Evolutionary conservation across 2,888 invertebrate species (phyloP), one percentile per base, ranked within the genome.

Genomic region (Melitaea athalia): DNA sequence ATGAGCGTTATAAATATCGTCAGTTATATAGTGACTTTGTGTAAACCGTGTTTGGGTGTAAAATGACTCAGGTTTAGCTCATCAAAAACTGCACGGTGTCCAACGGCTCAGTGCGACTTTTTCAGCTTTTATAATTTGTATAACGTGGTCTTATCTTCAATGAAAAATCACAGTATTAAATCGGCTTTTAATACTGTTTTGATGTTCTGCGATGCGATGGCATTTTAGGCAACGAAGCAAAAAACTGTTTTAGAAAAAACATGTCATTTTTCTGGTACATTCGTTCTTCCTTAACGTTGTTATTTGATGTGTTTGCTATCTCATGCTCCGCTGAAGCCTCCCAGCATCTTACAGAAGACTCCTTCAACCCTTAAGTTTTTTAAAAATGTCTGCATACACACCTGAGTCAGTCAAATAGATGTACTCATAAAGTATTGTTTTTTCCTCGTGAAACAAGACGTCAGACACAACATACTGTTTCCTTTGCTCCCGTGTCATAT

Each of bases 51-150:
- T 45, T 68, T 74, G 42, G 69, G 74, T 68, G 72, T 74, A 64
- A 72, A 75, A 63, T 74, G 69, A 69, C 74, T 75, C 64, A 77
- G 70, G 73, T 76, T 76, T 57, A 75, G 75, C 71, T 77, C 74
- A 67, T 73, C 65, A 74, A 76, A 75, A 72, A 76, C 71, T 71
- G 70, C 33, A 33, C 33, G 6, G 33, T 33, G 6, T 33, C 33
- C 33, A 33, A 33, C 33, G 42, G 59, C 15, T 55, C 55, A 55
- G 55, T 55, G 55, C 24, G 42, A 59, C 14, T 42, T 17, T 43
- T 59, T 42, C 43, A 43, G 59, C 42, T 59, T 59, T 59, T 49
- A 49, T 49, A 49, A 49, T 49, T 49, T 49, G 49, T 11, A 49
- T 49, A 49, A 49, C 49, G 6, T 15, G 49, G 49, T 14, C 15